phyloP scores from a whole-genome alignment of 2,888 invertebrate species.

The Drosophila greeni region DNA sequence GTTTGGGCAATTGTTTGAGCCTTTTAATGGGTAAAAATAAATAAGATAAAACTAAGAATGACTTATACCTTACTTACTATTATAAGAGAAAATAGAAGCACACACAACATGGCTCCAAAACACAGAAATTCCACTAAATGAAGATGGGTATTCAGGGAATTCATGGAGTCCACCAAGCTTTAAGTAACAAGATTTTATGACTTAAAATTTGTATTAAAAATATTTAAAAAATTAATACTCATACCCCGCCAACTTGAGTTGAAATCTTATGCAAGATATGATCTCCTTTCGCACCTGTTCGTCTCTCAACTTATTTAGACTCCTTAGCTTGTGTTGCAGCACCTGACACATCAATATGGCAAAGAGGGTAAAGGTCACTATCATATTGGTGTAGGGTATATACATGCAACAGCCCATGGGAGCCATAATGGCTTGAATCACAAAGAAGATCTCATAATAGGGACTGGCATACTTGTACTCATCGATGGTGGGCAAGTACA shows the following conservation, averaged over 20 bases:
- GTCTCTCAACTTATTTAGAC: constrained; percentile 41
- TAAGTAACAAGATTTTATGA: too few species aligned
- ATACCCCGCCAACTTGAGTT: constrained; percentile 66
- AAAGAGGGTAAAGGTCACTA: constrained; percentile 70
- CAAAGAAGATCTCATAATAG: constrained; percentile 66
- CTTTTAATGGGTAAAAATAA: constrained; percentile 25
- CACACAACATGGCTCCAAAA: constrained; percentile 73
- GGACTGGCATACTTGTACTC: constrained; percentile 61
- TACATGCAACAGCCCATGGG: constrained; percentile 76
- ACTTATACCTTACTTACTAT: constrained; percentile 54
- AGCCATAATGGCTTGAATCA: constrained; percentile 64
- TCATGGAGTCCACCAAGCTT: constrained; percentile 54
- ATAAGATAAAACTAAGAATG: rapidly evolving
- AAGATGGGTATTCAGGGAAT: constrained; percentile 53
- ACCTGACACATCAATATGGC: constrained; percentile 68
- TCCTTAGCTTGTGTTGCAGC: constrained; percentile 63
- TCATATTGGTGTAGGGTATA: constrained; percentile 68
- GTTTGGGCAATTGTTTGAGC: constrained; percentile 65
- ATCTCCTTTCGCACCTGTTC: constrained; percentile 50
- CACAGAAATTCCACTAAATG: constrained; percentile 66
- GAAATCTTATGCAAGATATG: constrained; percentile 72
- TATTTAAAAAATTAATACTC: too few species aligned
- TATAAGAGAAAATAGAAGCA: constrained; percentile 69
- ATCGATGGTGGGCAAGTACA: constrained; percentile 65
- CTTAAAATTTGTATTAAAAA: neutral